Evolutionary conservation across 1,140 invertebrate genomes (phyloP), one percentile per base, ranked within the genome.

Genomic region (Tetramorium alpestre): DNA sequence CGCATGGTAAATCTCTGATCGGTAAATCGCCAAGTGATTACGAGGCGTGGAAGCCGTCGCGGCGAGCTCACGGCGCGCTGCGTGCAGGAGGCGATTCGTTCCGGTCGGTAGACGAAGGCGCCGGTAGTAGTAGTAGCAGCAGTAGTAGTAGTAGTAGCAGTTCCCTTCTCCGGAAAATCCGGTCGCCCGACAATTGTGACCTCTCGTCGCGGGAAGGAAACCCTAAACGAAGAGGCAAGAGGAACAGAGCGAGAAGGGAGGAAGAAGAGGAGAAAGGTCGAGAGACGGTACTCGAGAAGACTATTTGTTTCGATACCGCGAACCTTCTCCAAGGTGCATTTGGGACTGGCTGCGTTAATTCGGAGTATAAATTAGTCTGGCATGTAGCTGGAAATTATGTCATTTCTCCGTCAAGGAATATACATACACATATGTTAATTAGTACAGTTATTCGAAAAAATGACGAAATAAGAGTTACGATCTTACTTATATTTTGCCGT

Each of bases 141-240:
- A 69, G 49, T 65, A 73, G 51, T 77, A 49, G 75, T 84, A 18
- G 69, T 49, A 69, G 75, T 73, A 60, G 41, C 11, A 56, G 86
- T 82, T 81, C 82, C 89, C 85, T 90, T 90, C 89, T 82, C 89
- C 87, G 89, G 89, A 90, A 90, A 86, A 90, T 90, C 89, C 89
- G 87, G 89, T 90, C 89, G 82, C 51, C 75, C 41, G 86, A 70
- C 89, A 82, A 88, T 88, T 73, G 81, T 87, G 54, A 88, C 70
- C 76, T 69, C 51, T 88, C 88, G 62, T 85, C 80, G 86, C 84
- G 65, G 51, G 70, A 62, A 84, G 77, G 85, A 84, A 69, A 81
- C 76, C 44, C 56, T 47, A 60, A 41, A 69, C 44, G 41, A 56
- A 8, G 13, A 33, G 60, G 51, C 47, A 80, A 54, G 49, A 70